A percentile compares a stretch with the other conserved stretches of the same genome.
These are phyloP conservation scores for Sminthurinus aureus DNA, from an alignment of 2,888 invertebrate species.

Conservation along the genomic window DNA sequence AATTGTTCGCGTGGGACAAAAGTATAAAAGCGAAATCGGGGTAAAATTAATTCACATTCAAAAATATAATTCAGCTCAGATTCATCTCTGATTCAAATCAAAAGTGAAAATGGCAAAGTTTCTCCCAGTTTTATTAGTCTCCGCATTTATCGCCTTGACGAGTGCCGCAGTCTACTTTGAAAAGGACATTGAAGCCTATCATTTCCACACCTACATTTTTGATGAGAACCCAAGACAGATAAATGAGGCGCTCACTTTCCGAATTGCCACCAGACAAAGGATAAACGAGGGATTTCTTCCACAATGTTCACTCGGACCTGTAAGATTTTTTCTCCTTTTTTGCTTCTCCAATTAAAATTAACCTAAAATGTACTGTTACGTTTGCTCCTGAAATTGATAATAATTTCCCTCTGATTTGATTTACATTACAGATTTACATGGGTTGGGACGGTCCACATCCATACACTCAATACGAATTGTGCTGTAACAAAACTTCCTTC, in stretches of 20 bases:
- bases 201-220: slow-evolving; percentile 35
- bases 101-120: slow-evolving; percentile 16
- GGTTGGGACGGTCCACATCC: slow-evolving; percentile 55
- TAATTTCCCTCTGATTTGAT: too few species aligned
- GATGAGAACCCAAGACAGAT: slow-evolving; percentile 4
- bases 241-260: background rate
- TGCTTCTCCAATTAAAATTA: too few species aligned
- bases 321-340: too few species aligned
- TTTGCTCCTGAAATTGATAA: too few species aligned
- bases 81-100: too few species aligned
- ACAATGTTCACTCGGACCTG: background rate
- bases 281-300: slow-evolving; percentile 16
- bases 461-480: slow-evolving; percentile 52
- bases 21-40: too few species aligned
- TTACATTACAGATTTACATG: slow-evolving; percentile 35
- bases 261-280: background rate
- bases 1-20: too few species aligned
- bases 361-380: too few species aligned
- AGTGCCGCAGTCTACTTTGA: background rate
- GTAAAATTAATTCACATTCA: too few species aligned
- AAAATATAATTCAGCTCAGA: too few species aligned
- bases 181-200: slow-evolving; percentile 31
- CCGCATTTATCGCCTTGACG: background rate
- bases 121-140: background rate
- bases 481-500: slow-evolving; percentile 53